phyloP scores from a whole-genome alignment of 1,140 invertebrate species.

The Aphaenogaster ashmeadi region DNA sequence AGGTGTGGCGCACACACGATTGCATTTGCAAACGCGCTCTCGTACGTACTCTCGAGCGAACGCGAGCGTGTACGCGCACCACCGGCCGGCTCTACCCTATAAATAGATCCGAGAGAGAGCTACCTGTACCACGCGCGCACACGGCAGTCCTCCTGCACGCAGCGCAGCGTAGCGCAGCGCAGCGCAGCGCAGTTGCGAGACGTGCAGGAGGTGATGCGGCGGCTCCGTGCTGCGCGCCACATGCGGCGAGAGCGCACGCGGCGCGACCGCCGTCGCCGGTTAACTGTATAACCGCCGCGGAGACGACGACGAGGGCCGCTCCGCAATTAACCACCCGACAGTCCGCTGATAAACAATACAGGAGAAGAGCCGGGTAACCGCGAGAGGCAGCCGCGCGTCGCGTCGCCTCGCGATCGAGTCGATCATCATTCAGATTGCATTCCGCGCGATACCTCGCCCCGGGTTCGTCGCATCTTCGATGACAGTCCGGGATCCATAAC shows the following conservation, averaged over 20 bases:
- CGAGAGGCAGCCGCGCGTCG: slow-evolving; percentile 57
- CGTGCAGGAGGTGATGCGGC: slow-evolving; percentile 57
- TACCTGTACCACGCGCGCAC: slow-evolving; percentile 79
- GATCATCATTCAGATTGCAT: slow-evolving; percentile 69
- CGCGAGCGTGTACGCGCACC: slow-evolving; percentile 10
- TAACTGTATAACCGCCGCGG: slow-evolving; percentile 80
- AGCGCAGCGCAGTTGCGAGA: slow-evolving; percentile 47
- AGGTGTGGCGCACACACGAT: slow-evolving; percentile 81
- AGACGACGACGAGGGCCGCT: slow-evolving; percentile 65
- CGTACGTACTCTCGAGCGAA: slow-evolving; percentile 56
- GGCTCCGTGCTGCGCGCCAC: slow-evolving; percentile 69
- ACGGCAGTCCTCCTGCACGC: slow-evolving; percentile 41
- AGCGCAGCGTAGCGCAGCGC: slow-evolving; percentile 53
- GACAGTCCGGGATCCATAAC: slow-evolving; percentile 39
- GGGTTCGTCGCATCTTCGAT: slow-evolving; percentile 35
- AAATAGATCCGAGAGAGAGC: slow-evolving; percentile 83
- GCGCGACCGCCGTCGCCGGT: slow-evolving; percentile 68
- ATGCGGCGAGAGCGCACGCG: slow-evolving; percentile 67
- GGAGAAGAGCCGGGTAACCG: slow-evolving; percentile 51
- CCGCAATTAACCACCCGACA: slow-evolving; percentile 84
- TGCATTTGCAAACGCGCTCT: slow-evolving; percentile 53
- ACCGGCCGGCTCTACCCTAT: slow-evolving; percentile 77
- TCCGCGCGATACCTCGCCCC: slow-evolving; percentile 48
- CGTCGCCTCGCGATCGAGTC: slow-evolving; percentile 68
- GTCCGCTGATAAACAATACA: slow-evolving; percentile 81